Evolutionary conservation across 2,113 vertebrate genomes (phyloP), one percentile per base, ranked within the genome.

Genomic region (Ciconia boyciana): DNA sequence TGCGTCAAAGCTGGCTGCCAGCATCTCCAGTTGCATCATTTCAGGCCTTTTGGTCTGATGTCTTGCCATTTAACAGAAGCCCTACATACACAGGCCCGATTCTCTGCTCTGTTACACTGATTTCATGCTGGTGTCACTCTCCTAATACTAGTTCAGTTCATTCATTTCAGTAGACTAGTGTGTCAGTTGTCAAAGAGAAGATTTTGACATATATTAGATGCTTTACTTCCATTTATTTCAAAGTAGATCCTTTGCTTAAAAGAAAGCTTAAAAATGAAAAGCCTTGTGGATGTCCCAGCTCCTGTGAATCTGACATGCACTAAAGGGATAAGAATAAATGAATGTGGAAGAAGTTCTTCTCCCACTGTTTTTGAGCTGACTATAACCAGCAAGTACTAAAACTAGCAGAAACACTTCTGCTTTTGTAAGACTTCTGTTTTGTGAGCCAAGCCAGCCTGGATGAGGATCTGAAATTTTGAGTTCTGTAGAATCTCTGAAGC

Each of bases 1-100:
- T 70, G 78, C 69, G 85, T 44, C 66, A 62, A 77, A 86, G 44
- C 92, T 96, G 90, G 18, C 91, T 96, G 90, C 95, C 93, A 94
- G 92, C 83, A 79, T 36, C 87, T 94, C 41, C 68, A 58, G 25
- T 96, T 90, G 83, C 92, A 93, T 95, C 94, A 81, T 83, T 91
- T 84, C 83, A 90, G 52, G 66, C 81, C 69, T 94, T 71, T 83
- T 58, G 92, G 81, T 92, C 90, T 96, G 85, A 92, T 90, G 68
- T 69, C 58, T 66, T 96, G 92, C 75, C 90, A 71, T 92, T 81
- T 74, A 68, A 74, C 57, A 87, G 82, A 71, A 93, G 14, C 62
- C 26, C 44, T 58, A 60, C 90, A 64, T 31, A 93, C 79, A 93
- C 51, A 88, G 49, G 55, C 66, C 29, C 19, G 44, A 90, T 87